Conservation (phyloP, 64 coral and sea anemone genomes). For the Pachyseris speciosa region DNA sequence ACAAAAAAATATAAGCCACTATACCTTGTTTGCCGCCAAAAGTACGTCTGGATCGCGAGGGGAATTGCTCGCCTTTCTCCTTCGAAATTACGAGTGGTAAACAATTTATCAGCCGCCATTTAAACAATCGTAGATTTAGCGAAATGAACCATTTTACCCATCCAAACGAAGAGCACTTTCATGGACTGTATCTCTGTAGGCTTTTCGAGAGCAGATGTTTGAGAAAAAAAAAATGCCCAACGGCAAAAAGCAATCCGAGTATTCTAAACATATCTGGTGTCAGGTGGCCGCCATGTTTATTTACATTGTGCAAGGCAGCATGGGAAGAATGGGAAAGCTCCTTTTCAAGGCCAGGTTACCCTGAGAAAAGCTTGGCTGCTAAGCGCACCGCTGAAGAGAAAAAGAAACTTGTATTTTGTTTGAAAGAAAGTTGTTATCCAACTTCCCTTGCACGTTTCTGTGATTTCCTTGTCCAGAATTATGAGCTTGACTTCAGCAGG, state of each 20-base stretch:
- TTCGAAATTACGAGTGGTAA: conserved; percentile 85
- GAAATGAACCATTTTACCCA: background rate
- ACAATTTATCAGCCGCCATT: conserved; percentile 67
- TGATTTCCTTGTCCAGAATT: background rate
- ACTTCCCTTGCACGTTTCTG: background rate
- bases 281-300: conserved; percentile 50
- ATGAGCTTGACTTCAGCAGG: conserved; percentile 95
- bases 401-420: background rate
- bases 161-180: background rate
- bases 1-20: too few relatives aligned
- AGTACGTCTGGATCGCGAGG: conserved; percentile 97
- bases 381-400: background rate
- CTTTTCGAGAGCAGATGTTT: conserved; percentile 10
- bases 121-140: background rate
- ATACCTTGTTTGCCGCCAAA: conserved; percentile 99
- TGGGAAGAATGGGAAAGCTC: too few relatives aligned
- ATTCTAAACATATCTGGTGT: background rate
- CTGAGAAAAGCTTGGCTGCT: background rate
- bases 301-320: background rate
- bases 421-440: background rate
- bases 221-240: background rate
- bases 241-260: background rate
- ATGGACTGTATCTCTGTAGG: background rate
- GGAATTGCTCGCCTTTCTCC: conserved; percentile 91
- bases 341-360: background rate